phyloP scores from a whole-genome alignment of 2,113 vertebrate genomes.

The Misgurnus mizolepis region DNA sequence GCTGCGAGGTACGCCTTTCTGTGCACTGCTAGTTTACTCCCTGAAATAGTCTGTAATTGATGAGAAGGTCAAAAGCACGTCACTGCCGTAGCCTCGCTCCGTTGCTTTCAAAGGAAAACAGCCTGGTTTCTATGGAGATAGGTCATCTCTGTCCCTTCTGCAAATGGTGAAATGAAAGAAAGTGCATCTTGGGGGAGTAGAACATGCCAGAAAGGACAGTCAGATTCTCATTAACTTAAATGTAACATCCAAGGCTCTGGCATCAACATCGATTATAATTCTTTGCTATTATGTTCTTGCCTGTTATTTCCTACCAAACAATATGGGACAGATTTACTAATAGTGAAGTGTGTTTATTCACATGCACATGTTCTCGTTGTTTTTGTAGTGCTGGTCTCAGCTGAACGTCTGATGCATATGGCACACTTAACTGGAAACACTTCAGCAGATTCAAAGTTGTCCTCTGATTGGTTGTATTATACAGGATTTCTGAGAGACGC shows the following conservation, averaged over 20 bases:
- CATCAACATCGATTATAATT: constrained; percentile 6
- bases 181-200: background rate
- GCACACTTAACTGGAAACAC: too few species aligned
- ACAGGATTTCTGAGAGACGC: too few species aligned
- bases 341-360: too few species aligned
- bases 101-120: constrained; percentile 21
- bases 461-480: too few species aligned
- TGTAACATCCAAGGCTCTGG: too few species aligned
- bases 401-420: too few species aligned
- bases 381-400: too few species aligned
- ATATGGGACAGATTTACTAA: background rate
- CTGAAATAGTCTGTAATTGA: constrained; percentile 30
- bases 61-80: constrained; percentile 11
- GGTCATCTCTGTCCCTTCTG: background rate
- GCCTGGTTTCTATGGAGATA: constrained; percentile 43
- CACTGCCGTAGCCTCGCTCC: background rate
- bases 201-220: background rate
- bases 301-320: background rate
- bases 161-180: constrained; percentile 14
- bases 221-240: constrained; percentile 20
- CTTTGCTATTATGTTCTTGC: constrained; percentile 9
- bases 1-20: constrained; percentile 25
- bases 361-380: too few species aligned
- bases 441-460: too few species aligned
- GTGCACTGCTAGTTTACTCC: constrained; percentile 7